Evolutionary conservation across 1,140 invertebrate species (phyloP), one percentile per base, ranked within the genome.

Genomic region (Zaprionus ghesquierei): DNA sequence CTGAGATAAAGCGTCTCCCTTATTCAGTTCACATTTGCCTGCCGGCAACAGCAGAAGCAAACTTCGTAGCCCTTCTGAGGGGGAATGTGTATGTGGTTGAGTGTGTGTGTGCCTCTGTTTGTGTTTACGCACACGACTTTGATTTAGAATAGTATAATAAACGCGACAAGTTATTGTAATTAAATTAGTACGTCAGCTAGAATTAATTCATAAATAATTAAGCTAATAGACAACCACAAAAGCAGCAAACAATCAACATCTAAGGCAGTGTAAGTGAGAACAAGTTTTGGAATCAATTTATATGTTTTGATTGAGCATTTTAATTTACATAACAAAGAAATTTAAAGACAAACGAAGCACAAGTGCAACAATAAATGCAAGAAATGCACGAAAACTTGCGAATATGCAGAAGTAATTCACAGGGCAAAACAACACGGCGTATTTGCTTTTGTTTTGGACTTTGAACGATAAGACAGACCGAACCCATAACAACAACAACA

Each of bases 401-500:
- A 62, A 55, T 44, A 55, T 31, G 44, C 35, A 59, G 18, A 64
- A 25, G 35, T 44, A 62, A 74, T 41, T 23, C 62, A 25, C 46
- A 59, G 31, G 53, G 27, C 18, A 61, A 58, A 55, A 68, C 50
- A 55, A 87, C 69, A 77, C 75, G 75, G 64, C 68, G 54, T 60
- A 49, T 25, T 51, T 8, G 55, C 56, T 23, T 69, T 69, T 29
- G 68, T 50, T 65, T 69, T 77, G 84, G 84, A 89, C 84, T 89
- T 89, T 89, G 84, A 53, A 89, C 84, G 84, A 89, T 89, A 89
- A 89, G 79, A 75, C 54, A 89, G 77, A 75, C 51, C 62, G 76
- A 56, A 72, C 62, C 68, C 68, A 75, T 70, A 59, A 69, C 46
- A 76, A 50, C 38, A 60, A 72, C 56, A 65, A 77, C 33, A 74